These are phyloP conservation scores for Tetragonula clypearis DNA, from an alignment of 1,140 invertebrate genomes.

Conservation along the genomic window DNA sequence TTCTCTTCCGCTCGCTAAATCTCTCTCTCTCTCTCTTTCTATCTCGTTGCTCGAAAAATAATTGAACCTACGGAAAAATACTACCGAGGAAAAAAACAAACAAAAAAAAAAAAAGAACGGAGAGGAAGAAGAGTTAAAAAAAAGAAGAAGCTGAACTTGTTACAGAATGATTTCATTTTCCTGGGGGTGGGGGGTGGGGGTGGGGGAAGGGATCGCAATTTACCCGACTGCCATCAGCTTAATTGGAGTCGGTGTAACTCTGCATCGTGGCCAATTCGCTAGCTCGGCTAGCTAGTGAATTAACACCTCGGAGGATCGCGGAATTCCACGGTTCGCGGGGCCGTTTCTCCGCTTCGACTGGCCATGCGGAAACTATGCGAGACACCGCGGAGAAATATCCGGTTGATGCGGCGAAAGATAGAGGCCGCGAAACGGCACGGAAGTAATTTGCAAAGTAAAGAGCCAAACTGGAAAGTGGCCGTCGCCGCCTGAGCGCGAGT, in stretches of 20 bases:
- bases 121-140: neutral
- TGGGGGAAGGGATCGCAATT: neutral
- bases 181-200: too few species aligned
- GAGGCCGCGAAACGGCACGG: conserved; percentile 53
- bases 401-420: conserved; percentile 56
- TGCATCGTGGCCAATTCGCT: too few species aligned
- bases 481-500: conserved; percentile 34
- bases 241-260: conserved; percentile 19
- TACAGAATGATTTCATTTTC: neutral
- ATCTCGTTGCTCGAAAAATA: neutral
- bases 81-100: neutral
- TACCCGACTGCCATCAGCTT: neutral
- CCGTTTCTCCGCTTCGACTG: neutral
- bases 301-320: conserved; percentile 16
- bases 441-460: conserved; percentile 64
- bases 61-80: neutral
- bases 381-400: conserved; percentile 24
- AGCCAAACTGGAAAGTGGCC: conserved; percentile 30
- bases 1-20: neutral
- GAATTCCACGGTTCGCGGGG: neutral
- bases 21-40: too few species aligned
- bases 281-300: neutral
- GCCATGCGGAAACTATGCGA: conserved; percentile 18
- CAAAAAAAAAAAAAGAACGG: neutral
- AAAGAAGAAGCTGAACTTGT: neutral